Percentiles rank a stretch among this genome's conserved stretches.
These are phyloP conservation scores for Ceramica pisi DNA, from an alignment of 2,888 invertebrate genomes.

Conservation along the genomic window DNA sequence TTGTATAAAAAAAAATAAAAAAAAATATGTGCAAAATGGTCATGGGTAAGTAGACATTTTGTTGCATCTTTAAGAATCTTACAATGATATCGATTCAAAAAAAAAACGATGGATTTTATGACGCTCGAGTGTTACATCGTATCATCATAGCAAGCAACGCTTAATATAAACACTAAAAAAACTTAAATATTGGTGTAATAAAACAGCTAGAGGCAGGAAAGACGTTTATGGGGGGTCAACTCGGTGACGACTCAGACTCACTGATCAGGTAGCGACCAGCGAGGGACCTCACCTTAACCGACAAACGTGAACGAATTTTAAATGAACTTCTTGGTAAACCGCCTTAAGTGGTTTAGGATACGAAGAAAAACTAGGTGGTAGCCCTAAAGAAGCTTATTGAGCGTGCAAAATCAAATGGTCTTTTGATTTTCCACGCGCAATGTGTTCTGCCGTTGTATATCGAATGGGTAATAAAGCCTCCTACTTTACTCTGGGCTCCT, in stretches of 20 bases:
- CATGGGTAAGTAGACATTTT: neutral
- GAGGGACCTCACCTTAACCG: constrained; percentile 26
- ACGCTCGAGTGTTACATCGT: neutral
- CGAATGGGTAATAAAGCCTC: constrained; percentile 53
- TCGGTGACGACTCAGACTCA: constrained; percentile 5
- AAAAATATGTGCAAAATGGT: neutral
- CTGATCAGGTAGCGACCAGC: constrained; percentile 47
- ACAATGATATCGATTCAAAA: neutral
- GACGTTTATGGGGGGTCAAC: constrained; percentile 34
- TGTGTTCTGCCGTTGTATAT: constrained; percentile 39
- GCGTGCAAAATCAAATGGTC: constrained; percentile 41
- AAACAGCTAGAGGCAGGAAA: constrained; percentile 22
- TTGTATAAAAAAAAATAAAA: too few species aligned
- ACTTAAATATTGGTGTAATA: constrained; percentile 37
- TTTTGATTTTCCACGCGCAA: constrained; percentile 48
- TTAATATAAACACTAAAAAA: constrained; percentile 17
- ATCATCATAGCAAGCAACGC: neutral
- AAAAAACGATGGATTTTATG: neutral
- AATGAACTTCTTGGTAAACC: constrained; percentile 47
- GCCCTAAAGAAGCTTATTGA: constrained; percentile 24
- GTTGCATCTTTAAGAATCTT: neutral
- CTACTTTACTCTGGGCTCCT: constrained; percentile 23
- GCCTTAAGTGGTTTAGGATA: constrained; percentile 4
- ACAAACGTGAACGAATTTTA: constrained; percentile 64
- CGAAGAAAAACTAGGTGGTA: constrained; percentile 28